Base-by-base conservation (phyloP, 1,140 invertebrate species). In the Theocolax elegans region DNA sequence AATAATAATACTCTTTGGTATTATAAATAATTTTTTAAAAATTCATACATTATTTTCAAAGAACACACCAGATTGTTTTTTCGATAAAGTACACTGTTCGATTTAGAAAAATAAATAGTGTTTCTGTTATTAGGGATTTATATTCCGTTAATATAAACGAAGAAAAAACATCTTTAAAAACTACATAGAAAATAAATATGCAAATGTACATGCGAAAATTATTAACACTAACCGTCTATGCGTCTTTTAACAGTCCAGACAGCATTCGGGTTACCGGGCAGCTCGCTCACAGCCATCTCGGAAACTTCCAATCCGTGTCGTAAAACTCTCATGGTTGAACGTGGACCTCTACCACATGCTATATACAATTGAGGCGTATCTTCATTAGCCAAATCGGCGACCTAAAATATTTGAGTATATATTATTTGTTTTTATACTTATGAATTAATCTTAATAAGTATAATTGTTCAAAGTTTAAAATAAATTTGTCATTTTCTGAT, bases 281-380 rank as follows among this genome's bases (percentile, higher is more conserved):
- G 86, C 85, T 99, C 98, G 53, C 97, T 99, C 3, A 99, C 97
- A 76, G 98, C 98, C 98, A 99, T 99, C 87, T 99, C 98, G 0
- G 97, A 96, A 1, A 94, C 97, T 89, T 99, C 98, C 13, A 99
- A 87, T 78, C 98, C 98, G 86, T 99, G 98, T 48, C 98, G 89
- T 3, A 99, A 86, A 1, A 99, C 95, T 78, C 97, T 86, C 3
- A 99, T 77, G 1, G 96, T 94, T 0, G 97, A 99, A 62, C 97
- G 88, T 1, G 98, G 94, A 2, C 98, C 97, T 72, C 97, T 88
- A 0, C 98, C 98, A 87, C 97, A 99, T 2, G 96, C 88, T 76
- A 97, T 93, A 82, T 99, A 99, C 40, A 99, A 87, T 87, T 99
- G 98, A 0, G 98, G 97, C 0, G 97, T 99, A 82, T 99, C 98